A percentile compares a stretch with the other conserved stretches of the same genome.
Conservation (phyloP, 2,888 invertebrate species). For the Onthophagus sagittarius region DNA sequence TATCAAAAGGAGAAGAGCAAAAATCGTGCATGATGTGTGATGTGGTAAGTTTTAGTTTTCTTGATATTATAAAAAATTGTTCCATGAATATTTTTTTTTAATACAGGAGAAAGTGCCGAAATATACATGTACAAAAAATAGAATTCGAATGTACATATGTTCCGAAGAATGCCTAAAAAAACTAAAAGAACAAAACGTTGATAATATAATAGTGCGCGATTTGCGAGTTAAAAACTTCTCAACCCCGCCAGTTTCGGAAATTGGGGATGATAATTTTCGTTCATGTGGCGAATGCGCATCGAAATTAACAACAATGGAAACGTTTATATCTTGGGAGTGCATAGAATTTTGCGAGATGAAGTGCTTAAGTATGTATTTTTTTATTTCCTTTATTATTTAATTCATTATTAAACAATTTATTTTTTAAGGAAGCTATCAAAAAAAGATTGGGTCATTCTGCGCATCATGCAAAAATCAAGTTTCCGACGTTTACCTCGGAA, state of each 20-base stretch:
- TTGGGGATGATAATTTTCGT: neutral
- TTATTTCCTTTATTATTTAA: constrained; percentile 8
- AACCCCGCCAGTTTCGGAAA: constrained; percentile 15
- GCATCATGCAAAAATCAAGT: constrained; percentile 78
- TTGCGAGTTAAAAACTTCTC: constrained; percentile 39
- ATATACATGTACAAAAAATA: constrained; percentile 44
- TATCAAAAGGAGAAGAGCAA: constrained; percentile 26
- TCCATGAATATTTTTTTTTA: constrained; percentile 7
- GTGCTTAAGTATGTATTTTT: constrained; percentile 61
- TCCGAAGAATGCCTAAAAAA: constrained; percentile 55
- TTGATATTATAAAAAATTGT: constrained; percentile 1
- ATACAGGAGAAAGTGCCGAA: constrained; percentile 41
- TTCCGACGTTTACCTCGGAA: constrained; percentile 75
- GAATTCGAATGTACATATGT: constrained; percentile 53
- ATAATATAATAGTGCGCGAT: constrained; percentile 45
- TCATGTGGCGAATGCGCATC: constrained; percentile 49
- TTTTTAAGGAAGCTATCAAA: constrained; percentile 62
- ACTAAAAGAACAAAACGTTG: constrained; percentile 46
- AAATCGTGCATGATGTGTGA: constrained; percentile 15
- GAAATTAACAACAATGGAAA: constrained; percentile 30
- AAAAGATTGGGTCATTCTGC: constrained; percentile 70
- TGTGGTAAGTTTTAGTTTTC: constrained; percentile 35
- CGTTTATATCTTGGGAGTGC: constrained; percentile 72
- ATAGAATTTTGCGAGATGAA: constrained; percentile 91
- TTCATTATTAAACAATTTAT: constrained; percentile 14